Conservation (phyloP, 2,888 invertebrate genomes). For the Cantharis nigra region DNA sequence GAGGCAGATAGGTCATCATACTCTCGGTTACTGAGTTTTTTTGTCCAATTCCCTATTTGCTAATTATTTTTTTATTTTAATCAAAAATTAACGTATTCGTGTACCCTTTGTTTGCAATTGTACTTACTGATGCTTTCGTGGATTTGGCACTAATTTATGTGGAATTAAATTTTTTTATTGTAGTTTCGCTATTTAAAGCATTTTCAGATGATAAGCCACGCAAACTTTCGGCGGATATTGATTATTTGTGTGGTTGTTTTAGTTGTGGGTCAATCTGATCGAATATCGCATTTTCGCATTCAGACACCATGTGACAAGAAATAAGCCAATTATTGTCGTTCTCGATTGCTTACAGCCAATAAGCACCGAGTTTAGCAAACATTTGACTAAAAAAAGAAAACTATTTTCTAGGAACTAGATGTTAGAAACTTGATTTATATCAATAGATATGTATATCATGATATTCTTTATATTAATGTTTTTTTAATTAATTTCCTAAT, state of each 20-base stretch:
- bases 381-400: no score
- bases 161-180: background rate
- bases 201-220: background rate
- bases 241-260: background rate
- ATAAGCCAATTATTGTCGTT: no score
- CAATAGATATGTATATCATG: no score
- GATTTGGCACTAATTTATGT: background rate
- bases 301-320: no score
- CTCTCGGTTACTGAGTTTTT: slow-evolving; percentile 21
- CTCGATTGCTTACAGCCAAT: no score
- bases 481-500: no score
- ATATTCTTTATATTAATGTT: no score
- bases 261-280: background rate
- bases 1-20: slow-evolving; percentile 28
- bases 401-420: no score
- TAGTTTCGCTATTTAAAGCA: background rate
- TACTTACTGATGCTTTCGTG: background rate
- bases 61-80: background rate
- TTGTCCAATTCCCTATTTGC: background rate
- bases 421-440: no score
- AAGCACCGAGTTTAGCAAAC: no score
- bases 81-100: background rate
- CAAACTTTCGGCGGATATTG: background rate
- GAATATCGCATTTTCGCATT: background rate
- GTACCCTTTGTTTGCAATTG: background rate